phyloP scores from a whole-genome alignment of 1,140 invertebrate species.

The Ips nitidus region DNA sequence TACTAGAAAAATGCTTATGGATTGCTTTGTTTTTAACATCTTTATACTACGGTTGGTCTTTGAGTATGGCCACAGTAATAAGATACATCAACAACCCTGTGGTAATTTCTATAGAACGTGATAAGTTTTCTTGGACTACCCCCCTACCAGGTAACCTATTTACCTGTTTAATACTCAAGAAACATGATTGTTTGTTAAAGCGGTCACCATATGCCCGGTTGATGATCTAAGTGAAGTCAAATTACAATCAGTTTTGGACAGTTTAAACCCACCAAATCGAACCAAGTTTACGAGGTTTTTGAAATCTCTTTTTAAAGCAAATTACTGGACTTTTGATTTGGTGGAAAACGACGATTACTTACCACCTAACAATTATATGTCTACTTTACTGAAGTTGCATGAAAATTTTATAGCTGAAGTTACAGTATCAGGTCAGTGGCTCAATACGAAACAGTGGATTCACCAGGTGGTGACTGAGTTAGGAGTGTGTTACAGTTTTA shows the following conservation, averaged over 20 bases:
- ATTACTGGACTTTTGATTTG: constrained; percentile 60
- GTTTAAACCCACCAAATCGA: constrained; percentile 46
- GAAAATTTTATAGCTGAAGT: constrained; percentile 56
- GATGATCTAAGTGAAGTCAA: constrained; percentile 43
- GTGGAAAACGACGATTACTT: constrained; percentile 51
- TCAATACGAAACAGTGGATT: constrained; percentile 42
- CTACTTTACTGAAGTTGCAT: constrained; percentile 58
- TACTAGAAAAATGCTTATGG: neutral
- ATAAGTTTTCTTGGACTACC: constrained; percentile 71
- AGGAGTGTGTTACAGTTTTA: constrained; percentile 67
- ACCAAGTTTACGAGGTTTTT: constrained; percentile 60
- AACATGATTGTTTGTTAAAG: constrained; percentile 48
- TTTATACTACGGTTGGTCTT: neutral
- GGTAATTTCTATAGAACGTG: constrained; percentile 71
- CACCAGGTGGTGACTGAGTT: constrained; percentile 63
- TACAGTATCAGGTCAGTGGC: constrained; percentile 43
- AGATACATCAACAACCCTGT: constrained; percentile 69
- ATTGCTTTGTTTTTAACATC: neutral
- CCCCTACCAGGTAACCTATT: constrained; percentile 53
- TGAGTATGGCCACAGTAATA: constrained; percentile 55
- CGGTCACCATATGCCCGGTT: constrained; percentile 56
- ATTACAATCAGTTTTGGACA: constrained; percentile 41
- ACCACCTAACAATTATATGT: constrained; percentile 58
- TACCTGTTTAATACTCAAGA: neutral
- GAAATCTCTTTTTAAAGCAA: constrained; percentile 57